A percentile compares a stretch with the other conserved stretches of the same genome.
Conservation (phyloP, 2,888 invertebrate genomes). For the Epinotia demarniana region DNA sequence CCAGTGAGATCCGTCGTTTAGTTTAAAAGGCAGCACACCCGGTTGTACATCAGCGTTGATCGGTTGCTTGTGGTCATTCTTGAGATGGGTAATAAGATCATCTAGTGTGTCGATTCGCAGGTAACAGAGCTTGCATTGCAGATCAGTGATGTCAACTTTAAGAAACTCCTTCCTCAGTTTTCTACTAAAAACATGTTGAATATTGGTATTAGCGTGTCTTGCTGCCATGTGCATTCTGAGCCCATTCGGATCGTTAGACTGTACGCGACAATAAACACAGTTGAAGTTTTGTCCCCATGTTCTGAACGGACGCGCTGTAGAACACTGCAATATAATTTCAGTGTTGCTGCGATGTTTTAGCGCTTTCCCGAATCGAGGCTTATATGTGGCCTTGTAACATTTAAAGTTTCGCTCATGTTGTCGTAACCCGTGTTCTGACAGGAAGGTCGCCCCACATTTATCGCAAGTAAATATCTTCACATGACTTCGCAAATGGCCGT, state of each 20-base stretch:
- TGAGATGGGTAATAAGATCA: slow-evolving; percentile 71
- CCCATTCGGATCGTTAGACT: slow-evolving; percentile 77
- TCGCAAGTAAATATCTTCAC: slow-evolving; percentile 78
- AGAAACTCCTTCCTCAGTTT: slow-evolving; percentile 76
- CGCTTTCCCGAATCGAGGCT: slow-evolving; percentile 75
- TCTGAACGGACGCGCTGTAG: slow-evolving; percentile 76
- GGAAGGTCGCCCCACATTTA: slow-evolving; percentile 75
- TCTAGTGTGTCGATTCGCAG: slow-evolving; percentile 72
- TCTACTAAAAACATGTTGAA: slow-evolving; percentile 74
- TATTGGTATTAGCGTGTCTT: slow-evolving; percentile 73
- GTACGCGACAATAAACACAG: slow-evolving; percentile 76
- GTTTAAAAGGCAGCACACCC: slow-evolving; percentile 76
- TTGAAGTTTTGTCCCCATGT: slow-evolving; percentile 81
- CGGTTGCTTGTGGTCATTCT: slow-evolving; percentile 77
- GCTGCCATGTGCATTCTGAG: slow-evolving; percentile 75
- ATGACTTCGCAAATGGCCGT: slow-evolving; percentile 74
- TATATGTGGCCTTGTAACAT: slow-evolving; percentile 75
- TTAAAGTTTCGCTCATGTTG: slow-evolving; percentile 77
- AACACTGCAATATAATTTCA: slow-evolving; percentile 77
- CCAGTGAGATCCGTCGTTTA: slow-evolving; percentile 75
- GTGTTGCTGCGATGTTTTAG: slow-evolving; percentile 76
- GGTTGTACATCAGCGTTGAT: slow-evolving; percentile 75
- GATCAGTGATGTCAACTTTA: slow-evolving; percentile 76
- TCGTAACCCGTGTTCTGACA: slow-evolving; percentile 73
- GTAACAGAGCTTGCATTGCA: slow-evolving; percentile 78